Evolutionary conservation across 2,888 invertebrate genomes (phyloP).

Genomic region (Tridacna crocea): DNA sequence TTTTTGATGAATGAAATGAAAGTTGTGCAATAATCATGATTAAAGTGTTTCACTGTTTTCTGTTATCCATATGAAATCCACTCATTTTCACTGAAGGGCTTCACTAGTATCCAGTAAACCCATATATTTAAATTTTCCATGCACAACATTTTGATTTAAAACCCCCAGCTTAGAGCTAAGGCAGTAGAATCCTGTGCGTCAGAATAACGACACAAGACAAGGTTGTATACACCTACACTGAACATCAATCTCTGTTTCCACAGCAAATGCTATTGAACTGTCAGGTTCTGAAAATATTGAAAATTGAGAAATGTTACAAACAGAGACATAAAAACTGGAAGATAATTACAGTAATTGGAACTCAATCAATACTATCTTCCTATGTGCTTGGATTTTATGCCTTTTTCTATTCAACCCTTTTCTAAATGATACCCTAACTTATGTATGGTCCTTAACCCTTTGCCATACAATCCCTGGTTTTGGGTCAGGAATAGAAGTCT

Average conservation of each 20-base stretch:
- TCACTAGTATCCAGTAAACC: neutral
- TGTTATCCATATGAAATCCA: slow-evolving; percentile 22
- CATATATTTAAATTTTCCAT: neutral
- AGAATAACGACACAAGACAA: no score
- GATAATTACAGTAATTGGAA: slow-evolving; percentile 21
- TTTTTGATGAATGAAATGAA: neutral
- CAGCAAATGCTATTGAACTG: slow-evolving; percentile 18
- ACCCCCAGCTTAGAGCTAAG: neutral
- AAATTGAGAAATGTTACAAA: slow-evolving; percentile 26
- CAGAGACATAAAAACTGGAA: slow-evolving; percentile 22
- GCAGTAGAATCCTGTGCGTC: no score
- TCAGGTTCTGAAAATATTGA: slow-evolving; percentile 20
- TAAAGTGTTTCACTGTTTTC: neutral
- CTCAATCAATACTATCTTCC: slow-evolving; percentile 23
- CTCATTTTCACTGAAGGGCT: neutral
- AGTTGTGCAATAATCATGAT: slow-evolving; percentile 4
- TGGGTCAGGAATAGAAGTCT: neutral
- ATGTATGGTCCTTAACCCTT: neutral
- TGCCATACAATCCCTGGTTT: neutral
- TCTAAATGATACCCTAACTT: slow-evolving; percentile 14
- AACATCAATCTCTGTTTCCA: neutral
- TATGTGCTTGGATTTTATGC: slow-evolving; percentile 21
- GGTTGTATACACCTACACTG: neutral
- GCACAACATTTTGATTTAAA: slow-evolving; percentile 11
- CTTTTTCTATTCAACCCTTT: slow-evolving; percentile 27